These are phyloP conservation scores for Gallinago paraguaiae DNA, from an alignment of 2,113 vertebrate species.

Conservation along the genomic window DNA sequence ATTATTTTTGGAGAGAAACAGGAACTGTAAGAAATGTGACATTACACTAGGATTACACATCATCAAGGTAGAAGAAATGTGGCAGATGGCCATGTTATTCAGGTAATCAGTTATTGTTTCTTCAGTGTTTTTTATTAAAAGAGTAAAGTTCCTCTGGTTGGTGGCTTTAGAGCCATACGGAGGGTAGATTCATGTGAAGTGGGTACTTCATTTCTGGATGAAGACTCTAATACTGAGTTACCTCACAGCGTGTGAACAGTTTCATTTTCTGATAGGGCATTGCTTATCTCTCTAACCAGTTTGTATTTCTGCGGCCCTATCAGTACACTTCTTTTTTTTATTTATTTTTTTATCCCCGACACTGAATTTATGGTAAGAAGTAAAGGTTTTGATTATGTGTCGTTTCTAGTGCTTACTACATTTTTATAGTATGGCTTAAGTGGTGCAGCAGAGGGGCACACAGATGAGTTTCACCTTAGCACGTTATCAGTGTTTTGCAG, in stretches of 20 bases:
- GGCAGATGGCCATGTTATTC: neutral
- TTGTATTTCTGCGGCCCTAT: neutral
- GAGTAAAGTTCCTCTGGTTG: neutral
- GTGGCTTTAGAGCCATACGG: neutral
- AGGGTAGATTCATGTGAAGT: neutral
- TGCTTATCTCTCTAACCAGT: slow-evolving; percentile 36
- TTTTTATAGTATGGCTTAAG: neutral
- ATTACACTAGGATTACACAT: neutral
- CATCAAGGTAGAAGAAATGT: neutral
- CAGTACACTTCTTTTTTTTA: neutral
- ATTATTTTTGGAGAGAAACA: neutral
- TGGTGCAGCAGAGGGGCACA: neutral
- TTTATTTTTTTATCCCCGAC: rapidly evolving
- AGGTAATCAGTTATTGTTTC: neutral
- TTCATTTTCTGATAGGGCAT: neutral
- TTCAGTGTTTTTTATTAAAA: neutral
- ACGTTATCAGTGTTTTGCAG: slow-evolving; percentile 13
- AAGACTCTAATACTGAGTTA: neutral
- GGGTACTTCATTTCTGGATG: neutral
- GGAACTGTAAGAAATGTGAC: neutral
- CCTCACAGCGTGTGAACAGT: rapidly evolving
- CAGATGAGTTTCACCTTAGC: neutral
- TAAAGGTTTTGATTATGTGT: neutral
- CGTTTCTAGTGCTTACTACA: neutral
- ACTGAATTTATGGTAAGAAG: neutral